These are phyloP conservation scores for Orientallactaga sibirica DNA, from an alignment of 2,797 vertebrate genomes.

Conservation along the genomic window DNA sequence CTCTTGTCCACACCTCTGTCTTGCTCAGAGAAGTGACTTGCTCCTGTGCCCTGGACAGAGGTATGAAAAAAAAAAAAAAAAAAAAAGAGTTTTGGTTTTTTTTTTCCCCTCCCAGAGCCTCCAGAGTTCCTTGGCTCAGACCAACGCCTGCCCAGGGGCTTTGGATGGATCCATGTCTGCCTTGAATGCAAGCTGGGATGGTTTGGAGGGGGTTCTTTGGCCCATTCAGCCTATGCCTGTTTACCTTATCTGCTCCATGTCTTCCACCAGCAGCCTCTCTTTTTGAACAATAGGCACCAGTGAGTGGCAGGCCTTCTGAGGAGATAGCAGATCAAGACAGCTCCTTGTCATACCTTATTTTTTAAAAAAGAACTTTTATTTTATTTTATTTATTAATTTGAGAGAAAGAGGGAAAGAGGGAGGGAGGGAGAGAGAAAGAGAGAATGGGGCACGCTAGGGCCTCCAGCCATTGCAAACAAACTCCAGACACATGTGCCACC, in stretches of 20 bases:
- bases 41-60: accelerated
- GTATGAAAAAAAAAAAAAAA: neutral
- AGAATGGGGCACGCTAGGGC: too few species aligned
- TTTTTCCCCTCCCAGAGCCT: neutral
- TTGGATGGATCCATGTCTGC: neutral
- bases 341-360: neutral
- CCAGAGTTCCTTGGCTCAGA: neutral
- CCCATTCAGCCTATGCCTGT: neutral
- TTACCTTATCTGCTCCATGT: neutral
- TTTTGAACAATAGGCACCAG: neutral
- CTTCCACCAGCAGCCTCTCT: neutral
- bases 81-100: neutral
- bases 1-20: neutral
- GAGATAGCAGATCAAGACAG: neutral
- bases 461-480: too few species aligned
- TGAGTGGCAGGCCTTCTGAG: neutral
- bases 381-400: too few species aligned
- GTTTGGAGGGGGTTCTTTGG: neutral
- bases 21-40: neutral
- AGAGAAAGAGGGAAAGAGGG: too few species aligned
- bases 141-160: neutral
- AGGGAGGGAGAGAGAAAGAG: too few species aligned
- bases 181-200: neutral
- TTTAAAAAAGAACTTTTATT: too few species aligned
- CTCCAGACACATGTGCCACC: too few species aligned